These are phyloP conservation scores for Ciconia stormi DNA, from an alignment of 2,113 vertebrate species.

Conservation along the genomic window DNA sequence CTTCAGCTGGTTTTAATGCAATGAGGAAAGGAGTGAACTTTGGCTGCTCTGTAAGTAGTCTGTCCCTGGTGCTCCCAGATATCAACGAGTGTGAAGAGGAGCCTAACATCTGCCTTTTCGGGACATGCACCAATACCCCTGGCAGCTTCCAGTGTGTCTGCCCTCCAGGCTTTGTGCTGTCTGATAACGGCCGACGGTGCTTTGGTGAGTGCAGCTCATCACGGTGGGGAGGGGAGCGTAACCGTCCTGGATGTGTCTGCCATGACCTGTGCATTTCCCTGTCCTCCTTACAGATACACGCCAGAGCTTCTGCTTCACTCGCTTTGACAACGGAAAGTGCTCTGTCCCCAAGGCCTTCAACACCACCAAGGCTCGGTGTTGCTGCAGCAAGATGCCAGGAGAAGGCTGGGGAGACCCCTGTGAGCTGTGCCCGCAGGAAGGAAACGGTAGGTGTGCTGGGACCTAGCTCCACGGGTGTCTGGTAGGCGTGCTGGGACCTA, in stretches of 20 bases:
- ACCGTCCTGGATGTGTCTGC: background rate
- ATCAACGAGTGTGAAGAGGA: slow-evolving; percentile 90
- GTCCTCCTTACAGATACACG: slow-evolving; percentile 79
- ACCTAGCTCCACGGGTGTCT: background rate
- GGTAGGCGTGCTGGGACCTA: no score
- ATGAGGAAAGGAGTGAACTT: background rate
- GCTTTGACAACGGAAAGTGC: slow-evolving; percentile 88
- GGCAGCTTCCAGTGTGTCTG: slow-evolving; percentile 93
- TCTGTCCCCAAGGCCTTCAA: slow-evolving; percentile 89
- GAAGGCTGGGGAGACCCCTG: slow-evolving; percentile 96
- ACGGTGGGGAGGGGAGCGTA: rapidly evolving
- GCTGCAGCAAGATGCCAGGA: slow-evolving; percentile 91
- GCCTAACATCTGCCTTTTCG: slow-evolving; percentile 88
- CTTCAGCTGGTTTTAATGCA: background rate
- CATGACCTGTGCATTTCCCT: background rate
- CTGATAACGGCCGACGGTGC: slow-evolving; percentile 86
- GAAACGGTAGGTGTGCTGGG: slow-evolving; percentile 75
- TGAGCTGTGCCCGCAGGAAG: slow-evolving; percentile 88
- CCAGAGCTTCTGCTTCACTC: slow-evolving; percentile 94
- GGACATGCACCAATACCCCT: slow-evolving; percentile 88
- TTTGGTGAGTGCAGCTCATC: slow-evolving; percentile 80
- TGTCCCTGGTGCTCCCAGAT: slow-evolving; percentile 72
- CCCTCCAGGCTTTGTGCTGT: slow-evolving; percentile 86
- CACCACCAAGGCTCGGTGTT: slow-evolving; percentile 92
- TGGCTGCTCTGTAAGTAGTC: background rate